phyloP scores from a whole-genome alignment of 2,797 vertebrate genomes.

The Melanotaenia nigrans region DNA sequence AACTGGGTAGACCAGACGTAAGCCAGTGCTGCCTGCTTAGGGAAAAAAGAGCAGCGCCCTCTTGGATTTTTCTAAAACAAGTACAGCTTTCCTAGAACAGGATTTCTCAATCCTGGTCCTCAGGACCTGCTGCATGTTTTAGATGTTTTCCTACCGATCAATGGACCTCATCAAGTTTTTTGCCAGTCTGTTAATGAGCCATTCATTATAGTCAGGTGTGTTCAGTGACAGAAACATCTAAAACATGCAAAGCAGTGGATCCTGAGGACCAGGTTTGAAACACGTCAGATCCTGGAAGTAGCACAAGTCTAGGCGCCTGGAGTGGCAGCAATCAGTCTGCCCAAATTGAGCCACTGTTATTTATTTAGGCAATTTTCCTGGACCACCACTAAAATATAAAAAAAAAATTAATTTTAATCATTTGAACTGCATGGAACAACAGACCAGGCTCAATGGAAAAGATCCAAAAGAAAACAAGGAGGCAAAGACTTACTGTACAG shows the following conservation, averaged over 20 bases:
- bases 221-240: too few species aligned
- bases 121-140: background rate
- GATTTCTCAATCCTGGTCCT: too few species aligned
- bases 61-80: background rate
- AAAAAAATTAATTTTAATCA: background rate
- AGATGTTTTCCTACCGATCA: background rate
- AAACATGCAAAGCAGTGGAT: background rate
- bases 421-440: too few species aligned
- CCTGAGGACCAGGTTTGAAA: background rate
- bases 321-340: too few species aligned
- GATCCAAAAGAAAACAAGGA: too few species aligned
- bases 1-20: background rate
- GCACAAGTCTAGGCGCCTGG: too few species aligned
- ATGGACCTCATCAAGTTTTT: background rate
- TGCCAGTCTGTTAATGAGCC: background rate
- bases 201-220: background rate
- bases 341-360: background rate
- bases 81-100: background rate
- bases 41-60: background rate
- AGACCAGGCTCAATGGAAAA: too few species aligned
- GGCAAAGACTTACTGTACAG: too few species aligned
- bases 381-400: background rate
- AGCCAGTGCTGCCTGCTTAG: background rate
- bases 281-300: background rate
- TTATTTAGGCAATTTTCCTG: background rate